A percentile compares a stretch with the other conserved stretches of the same genome.
Conservation (phyloP, 1,140 invertebrate species). For the Aricia agestis region DNA sequence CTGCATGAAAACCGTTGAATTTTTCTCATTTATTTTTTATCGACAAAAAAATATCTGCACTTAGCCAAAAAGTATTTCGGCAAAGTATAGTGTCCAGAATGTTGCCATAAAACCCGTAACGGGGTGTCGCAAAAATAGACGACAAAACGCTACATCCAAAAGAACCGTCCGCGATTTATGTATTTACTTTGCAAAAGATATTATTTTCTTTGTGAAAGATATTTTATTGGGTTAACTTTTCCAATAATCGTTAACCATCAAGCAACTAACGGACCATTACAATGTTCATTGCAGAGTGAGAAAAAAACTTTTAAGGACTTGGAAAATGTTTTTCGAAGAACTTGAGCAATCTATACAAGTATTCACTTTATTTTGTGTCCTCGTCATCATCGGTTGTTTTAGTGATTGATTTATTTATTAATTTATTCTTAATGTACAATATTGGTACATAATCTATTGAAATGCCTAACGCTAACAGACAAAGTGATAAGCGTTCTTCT, state of each 20-base stretch:
- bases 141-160: background rate
- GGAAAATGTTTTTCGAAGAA: constrained; percentile 6
- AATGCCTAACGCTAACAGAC: no score
- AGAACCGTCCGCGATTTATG: background rate
- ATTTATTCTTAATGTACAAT: no score
- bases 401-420: no score
- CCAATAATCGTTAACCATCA: constrained; percentile 10
- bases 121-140: background rate
- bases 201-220: background rate
- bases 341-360: background rate
- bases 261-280: constrained; percentile 10
- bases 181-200: constrained; percentile 5
- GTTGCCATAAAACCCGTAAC: background rate
- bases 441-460: no score
- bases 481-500: no score
- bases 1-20: no score
- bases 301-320: background rate
- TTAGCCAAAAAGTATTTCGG: no score
- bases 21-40: no score
- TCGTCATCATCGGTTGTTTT: background rate
- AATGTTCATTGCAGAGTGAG: background rate
- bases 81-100: background rate
- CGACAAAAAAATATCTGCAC: no score
- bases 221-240: constrained; percentile 1
- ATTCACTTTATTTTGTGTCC: background rate